Evolutionary conservation across 2,113 vertebrate genomes (phyloP), one percentile per base, ranked within the genome.

Genomic region (Prunella fulvescens): DNA sequence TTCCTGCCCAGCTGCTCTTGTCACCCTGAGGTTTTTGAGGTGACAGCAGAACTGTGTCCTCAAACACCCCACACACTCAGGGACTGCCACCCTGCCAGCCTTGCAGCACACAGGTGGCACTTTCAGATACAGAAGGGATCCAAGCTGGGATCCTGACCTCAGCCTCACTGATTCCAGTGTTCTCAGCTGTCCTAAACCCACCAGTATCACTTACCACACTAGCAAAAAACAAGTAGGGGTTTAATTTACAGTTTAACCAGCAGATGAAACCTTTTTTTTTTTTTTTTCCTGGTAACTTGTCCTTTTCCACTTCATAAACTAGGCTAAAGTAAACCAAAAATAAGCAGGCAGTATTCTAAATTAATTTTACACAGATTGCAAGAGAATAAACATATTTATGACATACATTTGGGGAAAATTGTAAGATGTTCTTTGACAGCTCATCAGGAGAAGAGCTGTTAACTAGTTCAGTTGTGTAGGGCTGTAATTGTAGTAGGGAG

Each of bases 361-460:
- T 93, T 84, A 80, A 72, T 77, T 95, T 79, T 77, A 72, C 48
- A 53, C 37, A 87, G 70, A 91, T 72, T 64, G 60, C 45, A 89
- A 64, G 40, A 56, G 66, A 86, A 69, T 40, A 83, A 90, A 62
- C 7, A 0, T 40, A 76, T 66, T 76, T 83, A 5, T 90, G 64
- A 33, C 57, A 57, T 40, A 81, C 10, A 57, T 62, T 69, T 89
- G 78, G 65, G 65, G 76, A 73, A 95, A 91, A 80, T 1, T 58
- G 17, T 18, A n/a, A 70, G 57, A 74, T 90, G 80, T 64, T 93
- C 85, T 93, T 74, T 88, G 93, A 86, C 92, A 76, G 51, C 71
- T 88, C 69, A 71, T 89, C 84, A 64, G 14, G 51, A 93, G 73
- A 92, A 81, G 90, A 91, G 60, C 81, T 94, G 72, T 67, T 94